A percentile compares a stretch with the other conserved stretches of the same genome.
phyloP scores from a whole-genome alignment of 2,888 invertebrate genomes.

The Pomacea canaliculata region DNA sequence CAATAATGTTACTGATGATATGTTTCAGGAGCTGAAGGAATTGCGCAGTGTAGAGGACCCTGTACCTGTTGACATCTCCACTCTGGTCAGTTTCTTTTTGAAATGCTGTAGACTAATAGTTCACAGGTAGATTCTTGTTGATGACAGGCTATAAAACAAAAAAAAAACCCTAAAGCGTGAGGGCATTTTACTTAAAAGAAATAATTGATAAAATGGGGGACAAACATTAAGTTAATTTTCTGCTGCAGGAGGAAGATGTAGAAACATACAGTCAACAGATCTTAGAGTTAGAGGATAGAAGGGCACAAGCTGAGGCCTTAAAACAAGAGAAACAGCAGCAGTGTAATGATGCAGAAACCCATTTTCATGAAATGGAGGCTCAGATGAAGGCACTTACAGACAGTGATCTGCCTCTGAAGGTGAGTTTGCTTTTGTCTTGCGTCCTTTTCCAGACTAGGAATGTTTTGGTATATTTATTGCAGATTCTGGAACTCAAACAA shows the following conservation, averaged over 20 bases:
- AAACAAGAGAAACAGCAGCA: constrained; percentile 37
- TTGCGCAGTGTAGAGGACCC: constrained; percentile 64
- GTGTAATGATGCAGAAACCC: constrained; percentile 40
- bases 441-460: not conserved
- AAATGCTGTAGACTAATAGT: too few relatives aligned
- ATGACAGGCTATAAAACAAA: too few relatives aligned
- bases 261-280: constrained; percentile 46
- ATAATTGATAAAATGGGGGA: too few relatives aligned
- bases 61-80: constrained; percentile 64
- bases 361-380: constrained; percentile 46
- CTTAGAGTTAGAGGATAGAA: constrained; percentile 34
- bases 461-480: too few relatives aligned
- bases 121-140: too few relatives aligned
- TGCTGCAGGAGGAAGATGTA: constrained; percentile 60
- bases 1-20: too few relatives aligned
- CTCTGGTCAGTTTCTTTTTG: constrained; percentile 55
- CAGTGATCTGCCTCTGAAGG: constrained; percentile 38
- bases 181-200: too few relatives aligned
- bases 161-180: too few relatives aligned
- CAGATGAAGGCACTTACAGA: constrained; percentile 36
- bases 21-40: constrained; percentile 61
- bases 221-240: too few relatives aligned
- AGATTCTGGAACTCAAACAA: too few relatives aligned
- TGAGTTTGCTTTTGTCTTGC: constrained; percentile 6
- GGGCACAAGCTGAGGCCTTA: constrained; percentile 26